A percentile compares a stretch with the other conserved stretches of the same genome.
These are phyloP conservation scores for Pao palembangensis DNA, from an alignment of 2,113 vertebrate genomes.

Conservation along the genomic window DNA sequence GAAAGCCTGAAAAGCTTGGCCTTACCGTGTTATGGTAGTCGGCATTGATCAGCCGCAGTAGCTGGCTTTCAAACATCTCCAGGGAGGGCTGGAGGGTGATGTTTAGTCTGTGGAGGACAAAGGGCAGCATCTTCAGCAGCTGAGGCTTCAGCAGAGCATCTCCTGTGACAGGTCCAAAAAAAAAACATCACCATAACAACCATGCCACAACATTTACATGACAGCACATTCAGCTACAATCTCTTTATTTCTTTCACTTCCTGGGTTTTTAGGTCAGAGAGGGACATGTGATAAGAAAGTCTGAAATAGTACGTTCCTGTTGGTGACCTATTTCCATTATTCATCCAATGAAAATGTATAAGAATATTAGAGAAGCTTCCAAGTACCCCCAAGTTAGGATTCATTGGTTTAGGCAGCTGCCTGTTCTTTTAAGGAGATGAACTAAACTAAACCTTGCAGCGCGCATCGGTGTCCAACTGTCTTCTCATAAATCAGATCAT, in stretches of 20 bases:
- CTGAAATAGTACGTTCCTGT: too few species aligned
- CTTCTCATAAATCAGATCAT: too few species aligned
- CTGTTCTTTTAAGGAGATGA: too few species aligned
- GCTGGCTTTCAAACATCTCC: constrained; percentile 87
- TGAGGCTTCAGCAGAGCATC: constrained; percentile 82
- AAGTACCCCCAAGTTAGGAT: too few species aligned
- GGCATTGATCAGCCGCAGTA: constrained; percentile 77
- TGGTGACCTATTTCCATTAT: too few species aligned
- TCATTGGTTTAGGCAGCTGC: too few species aligned
- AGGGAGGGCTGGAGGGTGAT: constrained; percentile 82
- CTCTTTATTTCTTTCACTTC: not conserved
- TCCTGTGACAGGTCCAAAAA: constrained; percentile 59
- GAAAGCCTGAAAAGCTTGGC: not conserved
- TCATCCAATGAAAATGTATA: too few species aligned
- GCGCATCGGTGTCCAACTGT: too few species aligned
- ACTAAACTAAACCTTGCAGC: too few species aligned
- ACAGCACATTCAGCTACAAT: not conserved
- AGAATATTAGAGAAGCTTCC: too few species aligned
- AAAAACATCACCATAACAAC: not conserved
- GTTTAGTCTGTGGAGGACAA: constrained; percentile 79
- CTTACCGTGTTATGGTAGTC: constrained; percentile 84
- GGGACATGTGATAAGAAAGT: too few species aligned
- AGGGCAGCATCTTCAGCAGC: constrained; percentile 75
- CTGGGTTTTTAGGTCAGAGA: too few species aligned
- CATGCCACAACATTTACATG: constrained; percentile 1